A percentile compares a stretch with the other conserved stretches of the same genome.
phyloP scores from a whole-genome alignment of 2,113 vertebrate genomes.

The Ovibos moschatus region DNA sequence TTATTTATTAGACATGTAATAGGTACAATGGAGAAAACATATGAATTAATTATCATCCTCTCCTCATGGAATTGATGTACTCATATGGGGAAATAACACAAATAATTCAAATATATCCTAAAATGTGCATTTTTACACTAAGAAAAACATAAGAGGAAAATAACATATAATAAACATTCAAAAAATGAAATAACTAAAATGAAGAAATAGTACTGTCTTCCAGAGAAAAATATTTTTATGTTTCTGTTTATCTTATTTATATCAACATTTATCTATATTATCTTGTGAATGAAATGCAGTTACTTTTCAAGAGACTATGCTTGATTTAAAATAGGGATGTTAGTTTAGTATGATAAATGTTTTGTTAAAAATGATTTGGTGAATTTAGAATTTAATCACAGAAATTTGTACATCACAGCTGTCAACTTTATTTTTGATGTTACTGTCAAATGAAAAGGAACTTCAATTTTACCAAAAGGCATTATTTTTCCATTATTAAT shows the following conservation, averaged over 20 bases:
- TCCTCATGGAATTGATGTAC: neutral
- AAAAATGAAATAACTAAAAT: conserved; percentile 1
- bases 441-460: neutral
- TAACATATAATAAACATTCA: neutral
- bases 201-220: neutral
- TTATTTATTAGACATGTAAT: neutral
- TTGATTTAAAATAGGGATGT: neutral
- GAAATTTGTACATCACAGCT: neutral
- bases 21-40: neutral
- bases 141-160: neutral
- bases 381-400: neutral
- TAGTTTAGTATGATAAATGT: neutral
- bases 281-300: neutral
- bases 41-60: neutral
- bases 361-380: neutral
- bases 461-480: neutral
- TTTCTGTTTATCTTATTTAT: neutral
- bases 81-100: neutral
- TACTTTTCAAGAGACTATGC: neutral
- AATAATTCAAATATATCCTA: neutral
- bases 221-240: neutral
- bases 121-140: neutral
- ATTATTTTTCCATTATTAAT: neutral
- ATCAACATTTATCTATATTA: neutral
- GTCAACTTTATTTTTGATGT: neutral